A percentile compares a stretch with the other conserved stretches of the same genome.
Evolutionary conservation across 2,797 vertebrate species (phyloP).

Genomic region (Protosalanx chinensis): DNA sequence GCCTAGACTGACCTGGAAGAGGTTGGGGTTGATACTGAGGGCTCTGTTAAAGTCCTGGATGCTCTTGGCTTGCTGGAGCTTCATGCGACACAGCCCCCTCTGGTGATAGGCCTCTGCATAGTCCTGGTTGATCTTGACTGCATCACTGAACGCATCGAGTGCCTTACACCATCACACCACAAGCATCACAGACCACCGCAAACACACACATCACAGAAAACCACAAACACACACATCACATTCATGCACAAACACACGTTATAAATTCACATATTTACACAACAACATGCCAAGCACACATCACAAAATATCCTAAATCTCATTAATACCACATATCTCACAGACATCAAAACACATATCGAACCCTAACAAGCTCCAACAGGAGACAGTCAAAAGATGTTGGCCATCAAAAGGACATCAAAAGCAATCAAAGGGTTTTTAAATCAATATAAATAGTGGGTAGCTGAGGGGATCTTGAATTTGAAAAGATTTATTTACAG

Average conservation of each 20-base stretch:
- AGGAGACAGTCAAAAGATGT: no score
- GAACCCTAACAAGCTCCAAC: no score
- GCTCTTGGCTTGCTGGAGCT: conserved; percentile 59
- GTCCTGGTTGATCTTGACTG: conserved; percentile 63
- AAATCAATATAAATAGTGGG: no score
- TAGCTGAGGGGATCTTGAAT: no score
- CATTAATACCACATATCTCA: no score
- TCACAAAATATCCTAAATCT: background rate
- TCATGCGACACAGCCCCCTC: conserved; percentile 72
- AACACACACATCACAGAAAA: conserved; percentile 17
- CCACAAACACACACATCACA: background rate
- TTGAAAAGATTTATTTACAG: background rate
- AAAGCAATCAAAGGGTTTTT: no score
- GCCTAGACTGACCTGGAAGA: conserved; percentile 69
- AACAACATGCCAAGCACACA: background rate
- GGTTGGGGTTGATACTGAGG: conserved; percentile 66
- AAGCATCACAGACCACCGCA: conserved; percentile 1
- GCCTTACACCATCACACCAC: conserved; percentile 62
- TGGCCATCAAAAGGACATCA: no score
- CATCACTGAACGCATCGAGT: conserved; percentile 64
- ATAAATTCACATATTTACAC: background rate
- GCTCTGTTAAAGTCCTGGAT: conserved; percentile 73
- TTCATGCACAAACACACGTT: background rate
- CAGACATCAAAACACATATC: no score
- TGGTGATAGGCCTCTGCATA: conserved; percentile 74